These are phyloP conservation scores for Hemicrepidius hirtus DNA, from an alignment of 2,888 invertebrate genomes.

Conservation along the genomic window DNA sequence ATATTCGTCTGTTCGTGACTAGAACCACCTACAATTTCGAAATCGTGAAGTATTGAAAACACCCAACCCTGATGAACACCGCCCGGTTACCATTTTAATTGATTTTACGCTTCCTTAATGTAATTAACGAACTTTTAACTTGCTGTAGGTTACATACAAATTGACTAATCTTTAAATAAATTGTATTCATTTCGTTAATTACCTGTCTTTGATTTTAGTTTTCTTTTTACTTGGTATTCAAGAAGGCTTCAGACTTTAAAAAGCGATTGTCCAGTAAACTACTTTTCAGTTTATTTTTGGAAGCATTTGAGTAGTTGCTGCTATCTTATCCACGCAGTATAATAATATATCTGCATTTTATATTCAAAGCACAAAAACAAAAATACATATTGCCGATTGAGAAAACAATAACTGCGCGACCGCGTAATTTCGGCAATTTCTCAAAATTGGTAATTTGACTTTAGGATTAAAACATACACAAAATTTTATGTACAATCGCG, in stretches of 20 bases:
- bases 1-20: constrained; percentile 4
- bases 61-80: constrained; percentile 9
- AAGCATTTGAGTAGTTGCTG: too few relatives aligned
- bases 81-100: constrained; percentile 3
- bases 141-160: constrained; percentile 15
- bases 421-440: too few relatives aligned
- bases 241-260: neutral
- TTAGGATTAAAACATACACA: too few relatives aligned
- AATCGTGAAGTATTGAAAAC: neutral
- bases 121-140: constrained; percentile 2
- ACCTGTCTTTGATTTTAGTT: neutral
- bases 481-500: too few relatives aligned
- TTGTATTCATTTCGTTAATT: neutral
- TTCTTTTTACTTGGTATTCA: neutral
- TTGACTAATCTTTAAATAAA: constrained; percentile 17
- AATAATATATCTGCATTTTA: too few relatives aligned
- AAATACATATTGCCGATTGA: too few relatives aligned
- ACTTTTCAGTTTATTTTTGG: too few relatives aligned
- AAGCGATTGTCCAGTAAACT: neutral
- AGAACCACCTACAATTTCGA: constrained; percentile 18
- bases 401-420: too few relatives aligned
- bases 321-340: too few relatives aligned
- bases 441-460: too few relatives aligned
- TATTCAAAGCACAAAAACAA: too few relatives aligned
- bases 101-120: constrained; percentile 17